Percentiles rank a stretch among this genome's conserved stretches.
Evolutionary conservation across 2,888 invertebrate species (phyloP).

Genomic region (Acanthosepion esculentum): DNA sequence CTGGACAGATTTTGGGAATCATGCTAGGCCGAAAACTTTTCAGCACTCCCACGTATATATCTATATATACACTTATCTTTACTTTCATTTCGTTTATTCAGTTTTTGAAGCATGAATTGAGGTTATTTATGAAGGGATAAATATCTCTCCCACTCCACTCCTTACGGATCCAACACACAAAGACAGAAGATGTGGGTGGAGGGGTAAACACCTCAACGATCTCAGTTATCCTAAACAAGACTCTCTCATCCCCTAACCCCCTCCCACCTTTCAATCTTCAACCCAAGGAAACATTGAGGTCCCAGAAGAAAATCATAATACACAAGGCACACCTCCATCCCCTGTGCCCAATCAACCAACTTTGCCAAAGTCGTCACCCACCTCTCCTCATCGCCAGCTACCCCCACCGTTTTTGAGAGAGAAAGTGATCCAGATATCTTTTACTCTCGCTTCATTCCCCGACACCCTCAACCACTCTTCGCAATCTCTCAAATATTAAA

Average conservation of each 20-base stretch:
- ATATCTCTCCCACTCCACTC: too few species aligned
- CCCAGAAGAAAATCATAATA: neutral
- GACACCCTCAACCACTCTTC: neutral
- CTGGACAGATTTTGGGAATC: too few species aligned
- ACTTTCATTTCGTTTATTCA: too few species aligned
- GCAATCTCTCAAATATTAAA: slow-evolving; percentile 22
- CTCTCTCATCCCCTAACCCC: neutral
- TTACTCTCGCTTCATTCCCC: neutral
- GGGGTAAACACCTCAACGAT: neutral
- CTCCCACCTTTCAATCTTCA: neutral
- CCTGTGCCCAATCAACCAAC: neutral
- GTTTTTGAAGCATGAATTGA: too few species aligned
- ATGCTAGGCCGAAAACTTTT: too few species aligned
- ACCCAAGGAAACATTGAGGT: neutral
- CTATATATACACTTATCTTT: too few species aligned
- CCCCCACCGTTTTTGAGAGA: neutral
- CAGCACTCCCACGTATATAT: too few species aligned
- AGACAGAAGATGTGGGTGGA: too few species aligned
- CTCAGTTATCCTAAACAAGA: neutral
- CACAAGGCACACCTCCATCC: neutral
- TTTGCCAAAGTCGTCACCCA: neutral
- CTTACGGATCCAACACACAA: too few species aligned
- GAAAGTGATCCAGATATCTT: neutral
- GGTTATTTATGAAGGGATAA: too few species aligned
- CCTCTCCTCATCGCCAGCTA: neutral